These are phyloP conservation scores for Eugnorisma glareosa DNA, from an alignment of 2,888 invertebrate genomes.

Conservation along the genomic window DNA sequence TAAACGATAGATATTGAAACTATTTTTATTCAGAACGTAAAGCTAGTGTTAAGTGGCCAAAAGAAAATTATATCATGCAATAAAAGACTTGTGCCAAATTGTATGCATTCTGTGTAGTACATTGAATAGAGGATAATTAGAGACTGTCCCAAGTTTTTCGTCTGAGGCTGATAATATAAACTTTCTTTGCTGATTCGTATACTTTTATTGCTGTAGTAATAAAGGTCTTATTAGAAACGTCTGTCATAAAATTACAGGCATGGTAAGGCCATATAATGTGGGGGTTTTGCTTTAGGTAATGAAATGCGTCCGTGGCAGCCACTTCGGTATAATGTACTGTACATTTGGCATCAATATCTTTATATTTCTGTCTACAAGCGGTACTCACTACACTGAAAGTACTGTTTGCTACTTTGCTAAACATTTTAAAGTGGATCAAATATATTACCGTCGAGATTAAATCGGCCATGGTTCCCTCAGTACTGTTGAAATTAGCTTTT, in stretches of 20 bases:
- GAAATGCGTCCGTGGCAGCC: constrained; percentile 24
- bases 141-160: constrained; percentile 52
- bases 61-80: constrained; percentile 51
- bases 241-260: constrained; percentile 49
- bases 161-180: constrained; percentile 32
- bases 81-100: constrained; percentile 64
- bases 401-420: constrained; percentile 12
- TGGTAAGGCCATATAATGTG: constrained; percentile 35
- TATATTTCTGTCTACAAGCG: constrained; percentile 34
- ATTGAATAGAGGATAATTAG: constrained; percentile 44
- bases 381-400: not conserved
- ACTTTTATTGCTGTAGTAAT: constrained; percentile 58
- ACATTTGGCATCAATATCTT: constrained; percentile 37
- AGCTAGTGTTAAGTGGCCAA: constrained; percentile 51
- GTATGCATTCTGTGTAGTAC: constrained; percentile 43
- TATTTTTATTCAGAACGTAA: constrained; percentile 56
- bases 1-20: constrained; percentile 41
- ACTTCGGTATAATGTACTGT: constrained; percentile 30
- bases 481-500: constrained; percentile 6
- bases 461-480: constrained; percentile 9
- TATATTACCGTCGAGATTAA: not conserved
- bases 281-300: constrained; percentile 36
- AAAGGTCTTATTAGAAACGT: constrained; percentile 52
- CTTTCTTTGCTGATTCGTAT: constrained; percentile 52
- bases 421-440: constrained; percentile 16